These are phyloP conservation scores for Gryon sp. DNA, from an alignment of 1,140 invertebrate species.

Conservation along the genomic window DNA sequence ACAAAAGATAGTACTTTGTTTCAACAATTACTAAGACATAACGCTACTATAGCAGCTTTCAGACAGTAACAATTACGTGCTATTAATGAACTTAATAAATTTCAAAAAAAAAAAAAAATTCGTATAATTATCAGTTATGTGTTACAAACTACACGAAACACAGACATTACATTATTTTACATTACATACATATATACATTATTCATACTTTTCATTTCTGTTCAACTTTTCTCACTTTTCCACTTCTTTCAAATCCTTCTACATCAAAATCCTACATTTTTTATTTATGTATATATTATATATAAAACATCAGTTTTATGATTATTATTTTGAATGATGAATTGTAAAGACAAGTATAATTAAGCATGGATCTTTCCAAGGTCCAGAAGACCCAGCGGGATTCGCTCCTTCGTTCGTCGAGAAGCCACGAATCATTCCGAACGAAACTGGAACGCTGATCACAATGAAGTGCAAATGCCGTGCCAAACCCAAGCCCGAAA, in stretches of 20 bases:
- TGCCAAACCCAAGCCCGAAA: constrained; percentile 93
- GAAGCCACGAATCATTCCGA: constrained; percentile 98
- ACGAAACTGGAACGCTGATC: constrained; percentile 96
- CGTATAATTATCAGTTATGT: constrained; percentile 53
- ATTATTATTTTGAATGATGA: too few species aligned
- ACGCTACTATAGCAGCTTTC: constrained; percentile 60
- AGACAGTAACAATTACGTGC: constrained; percentile 44
- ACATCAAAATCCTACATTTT: neutral
- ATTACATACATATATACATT: constrained; percentile 2
- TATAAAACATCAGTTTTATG: too few species aligned
- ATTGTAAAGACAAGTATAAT: constrained; percentile 36
- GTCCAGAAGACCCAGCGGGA: constrained; percentile 92
- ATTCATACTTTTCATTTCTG: neutral
- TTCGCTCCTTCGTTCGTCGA: constrained; percentile 97
- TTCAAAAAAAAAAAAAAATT: constrained; percentile 15
- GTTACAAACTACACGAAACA: constrained; percentile 8
- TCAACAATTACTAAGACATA: constrained; percentile 51
- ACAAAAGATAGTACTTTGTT: constrained; percentile 51
- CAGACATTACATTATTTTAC: constrained; percentile 14
- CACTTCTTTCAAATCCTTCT: constrained; percentile 15
- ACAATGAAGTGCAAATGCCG: constrained; percentile 97
- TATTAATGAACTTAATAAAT: constrained; percentile 49
- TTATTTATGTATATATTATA: too few species aligned
- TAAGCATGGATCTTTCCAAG: constrained; percentile 82
- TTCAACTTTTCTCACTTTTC: constrained; percentile 14